These are phyloP conservation scores for Polyommatus iphigenia DNA, from an alignment of 2,888 invertebrate genomes.

Conservation along the genomic window DNA sequence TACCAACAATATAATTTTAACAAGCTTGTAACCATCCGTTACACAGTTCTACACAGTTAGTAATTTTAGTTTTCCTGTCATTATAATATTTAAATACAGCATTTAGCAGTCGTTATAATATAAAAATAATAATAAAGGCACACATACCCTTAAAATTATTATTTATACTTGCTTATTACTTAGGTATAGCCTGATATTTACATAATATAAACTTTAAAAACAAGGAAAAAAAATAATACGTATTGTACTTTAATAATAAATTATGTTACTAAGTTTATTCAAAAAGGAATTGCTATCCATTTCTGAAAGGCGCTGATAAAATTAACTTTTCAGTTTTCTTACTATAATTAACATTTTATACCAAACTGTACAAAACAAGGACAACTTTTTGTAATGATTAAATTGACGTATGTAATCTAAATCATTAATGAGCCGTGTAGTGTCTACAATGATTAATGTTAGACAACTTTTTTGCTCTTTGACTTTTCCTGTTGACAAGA, in stretches of 20 bases:
- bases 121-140: background rate
- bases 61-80: background rate
- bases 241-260: background rate
- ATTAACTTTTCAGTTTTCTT: too few relatives aligned
- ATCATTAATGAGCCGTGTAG: background rate
- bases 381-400: too few relatives aligned
- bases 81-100: background rate
- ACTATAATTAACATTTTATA: too few relatives aligned
- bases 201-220: background rate
- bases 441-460: background rate
- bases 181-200: too few relatives aligned
- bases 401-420: too few relatives aligned
- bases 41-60: background rate
- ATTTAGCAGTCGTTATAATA: background rate
- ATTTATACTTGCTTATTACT: too few relatives aligned
- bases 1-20: background rate
- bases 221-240: background rate
- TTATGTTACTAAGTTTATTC: background rate
- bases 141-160: background rate
- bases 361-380: too few relatives aligned
- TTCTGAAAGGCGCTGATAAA: background rate
- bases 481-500: slow-evolving; percentile 6
- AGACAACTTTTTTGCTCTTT: background rate
- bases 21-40: background rate
- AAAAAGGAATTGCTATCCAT: background rate